Evolutionary conservation across 2,797 vertebrate genomes (phyloP), one percentile per base, ranked within the genome.

Genomic region (Hippoglossus hippoglossus): DNA sequence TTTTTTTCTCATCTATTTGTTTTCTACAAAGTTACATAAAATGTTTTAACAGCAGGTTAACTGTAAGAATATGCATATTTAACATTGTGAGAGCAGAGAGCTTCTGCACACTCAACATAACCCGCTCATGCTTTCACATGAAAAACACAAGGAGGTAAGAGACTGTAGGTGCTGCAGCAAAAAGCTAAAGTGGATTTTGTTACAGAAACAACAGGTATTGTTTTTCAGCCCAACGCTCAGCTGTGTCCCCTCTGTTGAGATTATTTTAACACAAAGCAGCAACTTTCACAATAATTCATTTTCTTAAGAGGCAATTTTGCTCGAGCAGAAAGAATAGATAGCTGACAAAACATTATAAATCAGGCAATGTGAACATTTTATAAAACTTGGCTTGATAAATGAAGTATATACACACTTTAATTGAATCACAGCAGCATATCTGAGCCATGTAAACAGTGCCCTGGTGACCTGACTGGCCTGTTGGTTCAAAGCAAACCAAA

Each of bases 11-110:
- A 2, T 34, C 16, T 56, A 12, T 63, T 8, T 49, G 6, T 70
- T 24, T 36, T 63, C 6, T 16, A 56, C 1, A 36, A 24, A 54
- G 28, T 71, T 59, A 26, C 1, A 61, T 77, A 10, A 73, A 86
- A 91, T 82, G 68, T 71, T 71, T 84, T 66, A 76, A 81, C 65
- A 67, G 80, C 66, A 75, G 84, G 77, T 39, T 77, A 76, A 77
- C 63, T 49, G 61, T 56, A 65, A 79, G 47, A 79, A 81, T 79
- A 39, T 25, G 25, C 44, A 56, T 44, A 0, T 62, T 68, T 55
- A 28, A 51, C 10, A 46, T 13, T 28, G 46, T 34, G 18, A 75
- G 34, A 54, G 25, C 47, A 52, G 22, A 62, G 26, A 61, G 21
- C 24, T 57, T 4, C 19, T 68, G 25, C 24, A 15, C 28, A 53